Conservation (phyloP, 2,888 invertebrate species). For the Polymixis lichenea region DNA sequence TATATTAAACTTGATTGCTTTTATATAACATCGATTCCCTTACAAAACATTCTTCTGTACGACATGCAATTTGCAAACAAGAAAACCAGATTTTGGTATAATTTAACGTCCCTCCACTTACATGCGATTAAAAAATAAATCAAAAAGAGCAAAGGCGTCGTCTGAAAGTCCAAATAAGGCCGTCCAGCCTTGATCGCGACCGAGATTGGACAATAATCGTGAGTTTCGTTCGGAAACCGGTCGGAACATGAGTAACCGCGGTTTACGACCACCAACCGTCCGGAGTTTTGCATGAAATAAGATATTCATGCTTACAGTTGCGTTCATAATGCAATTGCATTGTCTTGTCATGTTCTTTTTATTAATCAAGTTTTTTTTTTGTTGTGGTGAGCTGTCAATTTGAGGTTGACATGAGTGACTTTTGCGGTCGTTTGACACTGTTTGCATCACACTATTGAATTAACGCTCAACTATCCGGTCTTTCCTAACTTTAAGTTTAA, state of each 20-base stretch:
- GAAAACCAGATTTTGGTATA: constrained; percentile 57
- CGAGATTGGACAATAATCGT: constrained; percentile 71
- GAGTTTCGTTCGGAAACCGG: constrained; percentile 79
- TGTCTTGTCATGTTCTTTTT: constrained; percentile 62
- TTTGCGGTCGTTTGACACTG: constrained; percentile 22
- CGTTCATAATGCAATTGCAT: constrained; percentile 74
- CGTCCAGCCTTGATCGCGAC: constrained; percentile 71
- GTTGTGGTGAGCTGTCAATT: constrained; percentile 44
- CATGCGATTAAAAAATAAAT: constrained; percentile 55
- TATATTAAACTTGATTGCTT: constrained; percentile 40
- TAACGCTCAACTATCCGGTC: not conserved
- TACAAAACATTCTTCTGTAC: constrained; percentile 37
- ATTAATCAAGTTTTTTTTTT: constrained; percentile 22
- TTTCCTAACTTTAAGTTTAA: not conserved
- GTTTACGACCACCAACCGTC: constrained; percentile 71
- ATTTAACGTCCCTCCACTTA: constrained; percentile 47
- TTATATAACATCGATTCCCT: constrained; percentile 48
- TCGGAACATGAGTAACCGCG: constrained; percentile 78
- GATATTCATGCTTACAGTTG: constrained; percentile 75
- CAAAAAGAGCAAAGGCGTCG: constrained; percentile 60
- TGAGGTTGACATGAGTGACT: constrained; percentile 30
- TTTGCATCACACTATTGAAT: constrained; percentile 5
- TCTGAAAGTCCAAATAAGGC: constrained; percentile 71
- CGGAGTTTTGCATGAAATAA: constrained; percentile 83
- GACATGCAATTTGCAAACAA: constrained; percentile 53